Base-by-base conservation (phyloP, 2,797 vertebrate species). In the Sardinella longiceps region DNA sequence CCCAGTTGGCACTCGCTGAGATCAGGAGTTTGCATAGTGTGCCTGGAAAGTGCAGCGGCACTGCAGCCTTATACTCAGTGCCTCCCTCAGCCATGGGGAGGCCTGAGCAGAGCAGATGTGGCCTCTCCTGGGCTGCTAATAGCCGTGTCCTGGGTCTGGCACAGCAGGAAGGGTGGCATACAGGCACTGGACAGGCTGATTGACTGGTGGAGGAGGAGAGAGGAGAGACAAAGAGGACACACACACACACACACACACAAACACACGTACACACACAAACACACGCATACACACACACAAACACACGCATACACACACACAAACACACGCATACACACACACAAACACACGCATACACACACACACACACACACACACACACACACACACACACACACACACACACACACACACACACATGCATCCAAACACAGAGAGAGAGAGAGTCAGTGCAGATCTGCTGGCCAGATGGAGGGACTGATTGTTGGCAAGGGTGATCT, bases 401-500 rank as follows among this genome's bases (percentile, higher is more conserved):
- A 43, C 43, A 43, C 43, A 43, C 43, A 43, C 43, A 43, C 46
- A 48, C 46, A 48, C 46, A 48, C 46, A 48, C 46, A 15, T n/a
- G n/a, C n/a, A n/a, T n/a, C n/a, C 3, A 18, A 1, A 5, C 63
- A 28, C 63, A 70, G 2, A 5, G 2, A 20, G 15, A 70, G 2
- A 5, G 2, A 20, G 15, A 43, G 70, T 77, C 33, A 77, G 1
- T 7, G 70, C 70, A 37, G 37, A 39, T 43, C 70, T 43, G 70
- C 70, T 43, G 70, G 33, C 33, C 70, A 77, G 70, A 77, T 77
- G 70, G 70, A 39, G 18, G 37, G 37, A 77, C 43, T 43, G 33
- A 7, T 77, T 39, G 70, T 43, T 33, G 70, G 70, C 70, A 43
- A 77, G 70, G 18, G 70, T 77, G 70, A 77, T 37, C 6, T 77